A percentile compares a stretch with the other conserved stretches of the same genome.
phyloP scores from a whole-genome alignment of 2,113 vertebrate species.

The Pionites leucogaster region DNA sequence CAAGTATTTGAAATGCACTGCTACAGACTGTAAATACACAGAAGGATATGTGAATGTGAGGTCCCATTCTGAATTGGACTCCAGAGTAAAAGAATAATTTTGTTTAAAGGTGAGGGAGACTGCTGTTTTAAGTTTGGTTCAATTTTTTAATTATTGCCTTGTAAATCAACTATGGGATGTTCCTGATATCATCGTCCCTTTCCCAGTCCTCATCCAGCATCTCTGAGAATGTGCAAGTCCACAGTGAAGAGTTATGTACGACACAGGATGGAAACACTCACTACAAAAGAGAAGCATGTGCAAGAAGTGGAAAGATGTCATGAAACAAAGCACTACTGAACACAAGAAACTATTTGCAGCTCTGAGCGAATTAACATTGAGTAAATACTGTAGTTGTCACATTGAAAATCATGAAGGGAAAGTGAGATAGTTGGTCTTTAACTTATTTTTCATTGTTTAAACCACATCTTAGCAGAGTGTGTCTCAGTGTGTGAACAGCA shows the following conservation, averaged over 20 bases:
- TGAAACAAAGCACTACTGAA: background rate
- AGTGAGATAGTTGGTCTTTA: background rate
- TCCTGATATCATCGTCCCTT: background rate
- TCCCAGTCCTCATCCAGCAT: background rate
- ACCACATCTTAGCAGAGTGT: background rate
- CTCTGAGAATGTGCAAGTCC: background rate
- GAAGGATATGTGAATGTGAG: background rate
- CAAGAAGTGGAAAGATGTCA: background rate
- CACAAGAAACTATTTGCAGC: background rate
- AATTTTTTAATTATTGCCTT: background rate
- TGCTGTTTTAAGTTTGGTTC: background rate
- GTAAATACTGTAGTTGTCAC: background rate
- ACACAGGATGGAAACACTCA: background rate
- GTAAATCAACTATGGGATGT: background rate
- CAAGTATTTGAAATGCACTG: conserved; percentile 2
- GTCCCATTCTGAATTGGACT: background rate
- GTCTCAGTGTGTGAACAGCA: background rate
- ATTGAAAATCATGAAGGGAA: background rate
- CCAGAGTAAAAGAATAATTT: background rate
- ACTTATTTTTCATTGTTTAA: conserved; percentile 7
- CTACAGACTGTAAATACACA: background rate
- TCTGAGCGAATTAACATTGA: background rate
- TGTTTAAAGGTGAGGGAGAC: background rate
- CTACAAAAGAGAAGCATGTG: background rate
- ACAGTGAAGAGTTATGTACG: background rate